Percentiles rank a stretch among this genome's conserved stretches.
phyloP scores from a whole-genome alignment of 2,797 vertebrate genomes.

The Coccyzus lansbergi region DNA sequence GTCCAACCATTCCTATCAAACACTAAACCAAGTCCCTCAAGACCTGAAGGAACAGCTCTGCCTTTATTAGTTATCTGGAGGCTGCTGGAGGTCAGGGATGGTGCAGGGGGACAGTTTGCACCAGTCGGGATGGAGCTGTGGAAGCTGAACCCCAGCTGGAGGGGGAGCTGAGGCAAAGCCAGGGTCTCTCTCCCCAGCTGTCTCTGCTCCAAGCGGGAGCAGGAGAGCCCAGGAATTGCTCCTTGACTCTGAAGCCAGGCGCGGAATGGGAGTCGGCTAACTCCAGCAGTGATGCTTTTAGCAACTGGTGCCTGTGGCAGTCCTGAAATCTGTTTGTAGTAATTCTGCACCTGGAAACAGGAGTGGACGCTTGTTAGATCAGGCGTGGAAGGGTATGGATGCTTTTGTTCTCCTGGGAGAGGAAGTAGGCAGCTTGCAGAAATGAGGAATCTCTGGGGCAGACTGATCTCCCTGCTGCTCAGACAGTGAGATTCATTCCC shows the following conservation, averaged over 20 bases:
- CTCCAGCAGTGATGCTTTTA: background rate
- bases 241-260: background rate
- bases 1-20: too few relatives aligned
- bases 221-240: background rate
- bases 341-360: background rate
- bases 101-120: background rate
- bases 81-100: background rate
- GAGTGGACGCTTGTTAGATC: background rate
- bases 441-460: background rate
- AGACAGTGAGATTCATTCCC: rapidly evolving
- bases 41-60: background rate
- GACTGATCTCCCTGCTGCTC: background rate
- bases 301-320: background rate
- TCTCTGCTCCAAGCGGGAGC: background rate
- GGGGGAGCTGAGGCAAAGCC: rapidly evolving
- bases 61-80: background rate
- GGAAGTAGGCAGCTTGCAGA: background rate
- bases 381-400: background rate
- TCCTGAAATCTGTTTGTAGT: background rate
- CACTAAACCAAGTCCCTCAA: too few relatives aligned
- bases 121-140: rapidly evolving
- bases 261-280: background rate
- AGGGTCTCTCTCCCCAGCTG: background rate
- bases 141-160: rapidly evolving
- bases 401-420: background rate